Evolutionary conservation across 2,888 invertebrate species (phyloP).

Genomic region (Phanerotoma sp.): DNA sequence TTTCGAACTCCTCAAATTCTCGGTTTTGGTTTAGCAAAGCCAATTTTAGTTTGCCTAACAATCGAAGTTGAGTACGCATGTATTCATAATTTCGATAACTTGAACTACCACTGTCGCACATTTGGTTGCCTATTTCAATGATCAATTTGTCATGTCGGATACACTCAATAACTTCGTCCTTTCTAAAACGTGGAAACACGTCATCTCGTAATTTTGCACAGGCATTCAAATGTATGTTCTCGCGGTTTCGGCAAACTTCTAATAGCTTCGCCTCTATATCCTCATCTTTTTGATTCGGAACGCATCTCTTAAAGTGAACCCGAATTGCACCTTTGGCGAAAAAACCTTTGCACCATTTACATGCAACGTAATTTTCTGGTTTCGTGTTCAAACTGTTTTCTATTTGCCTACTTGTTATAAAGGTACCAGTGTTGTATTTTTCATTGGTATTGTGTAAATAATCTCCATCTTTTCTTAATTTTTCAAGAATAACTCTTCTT

Average conservation of each 20-base stretch:
- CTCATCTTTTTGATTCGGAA: too few relatives aligned
- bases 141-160: constrained; percentile 32
- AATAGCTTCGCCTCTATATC: too few relatives aligned
- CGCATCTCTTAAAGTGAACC: too few relatives aligned
- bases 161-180: constrained; percentile 25
- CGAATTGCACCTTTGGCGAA: too few relatives aligned
- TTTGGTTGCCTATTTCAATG: constrained; percentile 29
- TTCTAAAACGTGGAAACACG: constrained; percentile 31
- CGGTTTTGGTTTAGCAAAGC: constrained; percentile 5
- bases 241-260: constrained; percentile 18
- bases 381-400: too few relatives aligned
- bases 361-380: too few relatives aligned
- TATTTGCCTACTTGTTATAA: too few relatives aligned
- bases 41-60: constrained; percentile 20
- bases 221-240: constrained; percentile 27
- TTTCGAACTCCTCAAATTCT: constrained; percentile 18
- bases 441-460: too few relatives aligned
- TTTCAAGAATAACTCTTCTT: too few relatives aligned
- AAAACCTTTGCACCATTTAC: too few relatives aligned
- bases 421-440: too few relatives aligned
- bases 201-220: constrained; percentile 14
- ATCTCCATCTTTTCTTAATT: too few relatives aligned
- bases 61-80: constrained; percentile 25
- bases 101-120: constrained; percentile 24
- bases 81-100: constrained; percentile 27